Conservation (phyloP, 2,113 vertebrate genomes). For the Panthera leo region DNA sequence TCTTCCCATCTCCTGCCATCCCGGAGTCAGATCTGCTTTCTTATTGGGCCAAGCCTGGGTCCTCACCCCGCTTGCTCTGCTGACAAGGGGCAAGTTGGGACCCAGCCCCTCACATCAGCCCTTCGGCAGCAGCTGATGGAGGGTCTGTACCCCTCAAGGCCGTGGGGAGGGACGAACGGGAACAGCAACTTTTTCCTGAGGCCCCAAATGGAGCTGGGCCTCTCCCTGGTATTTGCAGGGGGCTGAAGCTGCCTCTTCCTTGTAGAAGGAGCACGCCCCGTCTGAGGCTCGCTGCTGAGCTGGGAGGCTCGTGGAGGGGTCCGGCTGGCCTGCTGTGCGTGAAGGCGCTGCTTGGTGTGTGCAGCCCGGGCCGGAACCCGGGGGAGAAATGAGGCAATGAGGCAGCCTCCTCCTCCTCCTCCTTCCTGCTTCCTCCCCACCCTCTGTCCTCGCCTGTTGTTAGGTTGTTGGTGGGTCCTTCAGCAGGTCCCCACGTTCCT, state of each 20-base stretch:
- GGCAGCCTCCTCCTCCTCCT: neutral
- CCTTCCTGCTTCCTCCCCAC: neutral
- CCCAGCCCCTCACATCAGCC: neutral
- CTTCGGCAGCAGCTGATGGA: neutral
- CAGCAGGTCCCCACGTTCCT: neutral
- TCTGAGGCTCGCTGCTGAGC: neutral
- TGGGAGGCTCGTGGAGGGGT: neutral
- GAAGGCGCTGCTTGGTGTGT: neutral
- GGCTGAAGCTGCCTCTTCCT: neutral
- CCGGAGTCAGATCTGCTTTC: neutral
- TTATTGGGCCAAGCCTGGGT: neutral
- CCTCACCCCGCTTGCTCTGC: neutral
- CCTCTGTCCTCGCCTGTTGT: neutral
- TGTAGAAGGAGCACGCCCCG: neutral
- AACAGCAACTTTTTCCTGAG: neutral
- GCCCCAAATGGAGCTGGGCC: neutral
- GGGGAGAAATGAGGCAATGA: neutral
- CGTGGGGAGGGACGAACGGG: neutral
- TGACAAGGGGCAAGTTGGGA: neutral
- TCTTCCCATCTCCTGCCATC: neutral
- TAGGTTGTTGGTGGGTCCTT: rapidly evolving
- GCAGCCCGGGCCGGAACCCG: neutral
- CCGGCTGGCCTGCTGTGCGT: neutral
- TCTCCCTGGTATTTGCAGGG: neutral
- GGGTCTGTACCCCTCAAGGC: neutral